phyloP scores from a whole-genome alignment of 2,888 invertebrate genomes.

The Dasysyrphus tricinctus region DNA sequence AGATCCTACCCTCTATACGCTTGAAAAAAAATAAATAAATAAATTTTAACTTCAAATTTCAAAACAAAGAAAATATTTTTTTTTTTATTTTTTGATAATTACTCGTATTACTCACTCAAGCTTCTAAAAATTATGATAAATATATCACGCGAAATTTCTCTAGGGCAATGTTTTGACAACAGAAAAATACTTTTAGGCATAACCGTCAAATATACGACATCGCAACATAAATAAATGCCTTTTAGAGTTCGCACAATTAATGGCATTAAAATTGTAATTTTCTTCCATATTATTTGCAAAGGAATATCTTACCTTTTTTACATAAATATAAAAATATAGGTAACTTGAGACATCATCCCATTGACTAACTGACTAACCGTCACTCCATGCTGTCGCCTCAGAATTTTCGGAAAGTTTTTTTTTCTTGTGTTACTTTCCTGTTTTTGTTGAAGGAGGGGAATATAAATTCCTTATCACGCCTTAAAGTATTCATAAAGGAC shows the following conservation, averaged over 20 bases:
- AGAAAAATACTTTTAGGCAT: slow-evolving; percentile 6
- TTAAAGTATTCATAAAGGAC: slow-evolving; percentile 74
- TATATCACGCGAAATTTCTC: slow-evolving; percentile 24
- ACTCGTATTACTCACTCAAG: background rate
- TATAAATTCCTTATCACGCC: slow-evolving; percentile 70
- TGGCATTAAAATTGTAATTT: slow-evolving; percentile 60
- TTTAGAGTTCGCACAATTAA: slow-evolving; percentile 47
- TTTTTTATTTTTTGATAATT: background rate
- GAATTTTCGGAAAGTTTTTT: slow-evolving; percentile 3
- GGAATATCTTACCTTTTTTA: background rate
- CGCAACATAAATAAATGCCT: slow-evolving; percentile 43
- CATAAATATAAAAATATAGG: background rate
- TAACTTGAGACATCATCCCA: background rate
- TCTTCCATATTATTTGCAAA: slow-evolving; percentile 8
- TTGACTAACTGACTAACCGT: slow-evolving; percentile 27
- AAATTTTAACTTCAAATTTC: background rate
- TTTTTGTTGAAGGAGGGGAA: background rate
- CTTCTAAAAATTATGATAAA: background rate
- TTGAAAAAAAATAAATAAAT: background rate
- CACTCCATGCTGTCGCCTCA: slow-evolving; percentile 18
- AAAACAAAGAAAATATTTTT: background rate
- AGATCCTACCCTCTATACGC: background rate
- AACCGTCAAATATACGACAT: slow-evolving; percentile 36
- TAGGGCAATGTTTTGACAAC: slow-evolving; percentile 4
- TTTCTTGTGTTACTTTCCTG: background rate